phyloP scores from a whole-genome alignment of 2,888 invertebrate genomes.

The Machimus rusticus region DNA sequence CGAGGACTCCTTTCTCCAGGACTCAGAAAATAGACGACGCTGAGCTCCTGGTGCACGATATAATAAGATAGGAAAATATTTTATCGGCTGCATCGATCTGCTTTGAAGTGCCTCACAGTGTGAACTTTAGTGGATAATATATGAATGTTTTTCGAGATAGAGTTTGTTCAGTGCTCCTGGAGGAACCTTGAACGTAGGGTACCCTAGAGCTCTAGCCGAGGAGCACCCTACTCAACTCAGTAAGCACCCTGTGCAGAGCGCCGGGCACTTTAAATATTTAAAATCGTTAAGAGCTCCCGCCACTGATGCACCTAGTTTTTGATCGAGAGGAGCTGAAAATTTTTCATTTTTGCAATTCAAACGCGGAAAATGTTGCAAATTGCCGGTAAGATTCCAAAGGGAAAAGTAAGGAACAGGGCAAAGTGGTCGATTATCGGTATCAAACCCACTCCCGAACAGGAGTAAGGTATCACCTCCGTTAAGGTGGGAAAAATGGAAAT shows the following conservation, averaged over 20 bases:
- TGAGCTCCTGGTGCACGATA: neutral
- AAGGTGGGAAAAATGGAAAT: neutral
- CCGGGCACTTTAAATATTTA: slow-evolving; percentile 13
- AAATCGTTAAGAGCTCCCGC: slow-evolving; percentile 5
- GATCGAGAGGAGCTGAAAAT: neutral
- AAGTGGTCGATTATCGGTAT: slow-evolving; percentile 12
- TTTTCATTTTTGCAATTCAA: neutral
- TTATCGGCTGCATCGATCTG: slow-evolving; percentile 36
- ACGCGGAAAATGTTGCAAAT: neutral
- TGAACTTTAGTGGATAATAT: slow-evolving; percentile 30
- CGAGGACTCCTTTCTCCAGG: neutral
- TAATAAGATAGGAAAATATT: slow-evolving; percentile 39
- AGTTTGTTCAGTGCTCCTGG: neutral
- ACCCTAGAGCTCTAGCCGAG: neutral
- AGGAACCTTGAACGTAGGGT: neutral
- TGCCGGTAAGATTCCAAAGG: neutral
- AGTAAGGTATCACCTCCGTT: neutral
- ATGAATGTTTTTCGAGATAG: slow-evolving; percentile 17
- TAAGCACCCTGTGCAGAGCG: neutral
- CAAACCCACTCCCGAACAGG: neutral
- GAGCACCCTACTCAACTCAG: neutral
- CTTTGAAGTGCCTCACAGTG: slow-evolving; percentile 15
- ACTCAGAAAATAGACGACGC: neutral
- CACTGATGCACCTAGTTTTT: slow-evolving; percentile 1
- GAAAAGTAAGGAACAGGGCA: neutral